Evolutionary conservation across 2,888 invertebrate genomes (phyloP).

Genomic region (Labia minor): DNA sequence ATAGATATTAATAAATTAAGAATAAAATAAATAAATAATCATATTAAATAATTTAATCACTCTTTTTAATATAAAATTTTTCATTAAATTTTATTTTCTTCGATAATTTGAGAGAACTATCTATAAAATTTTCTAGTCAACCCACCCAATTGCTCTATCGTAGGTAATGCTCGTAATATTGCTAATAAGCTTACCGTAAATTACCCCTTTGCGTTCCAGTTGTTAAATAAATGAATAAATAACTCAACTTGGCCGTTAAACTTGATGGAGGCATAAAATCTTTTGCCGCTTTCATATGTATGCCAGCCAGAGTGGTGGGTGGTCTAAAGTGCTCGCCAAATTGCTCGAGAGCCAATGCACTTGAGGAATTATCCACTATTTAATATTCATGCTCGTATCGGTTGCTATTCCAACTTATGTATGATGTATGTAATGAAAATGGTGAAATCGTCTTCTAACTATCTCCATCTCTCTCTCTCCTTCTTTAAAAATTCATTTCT

Average conservation of each 20-base stretch:
- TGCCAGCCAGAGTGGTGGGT: not conserved
- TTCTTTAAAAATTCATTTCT: no score
- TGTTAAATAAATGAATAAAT: constrained; percentile 13
- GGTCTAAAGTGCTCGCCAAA: constrained; percentile 1
- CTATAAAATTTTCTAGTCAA: not conserved
- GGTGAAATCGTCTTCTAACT: not conserved
- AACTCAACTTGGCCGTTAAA: not conserved
- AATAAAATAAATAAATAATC: no score
- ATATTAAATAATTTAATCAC: no score
- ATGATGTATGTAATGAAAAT: constrained; percentile 13
- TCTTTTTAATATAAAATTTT: no score
- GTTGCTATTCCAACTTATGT: constrained; percentile 1
- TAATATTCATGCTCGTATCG: not conserved
- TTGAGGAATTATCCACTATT: constrained; percentile 13
- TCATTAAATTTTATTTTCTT: no score
- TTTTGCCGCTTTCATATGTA: constrained; percentile 13
- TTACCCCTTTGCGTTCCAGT: not conserved
- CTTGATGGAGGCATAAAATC: constrained; percentile 13
- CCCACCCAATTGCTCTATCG: not conserved
- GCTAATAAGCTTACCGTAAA: constrained; percentile 13
- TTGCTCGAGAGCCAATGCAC: not conserved
- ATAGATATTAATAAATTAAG: no score
- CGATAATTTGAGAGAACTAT: not conserved
- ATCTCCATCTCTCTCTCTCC: no score
- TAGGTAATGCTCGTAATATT: not conserved